These are phyloP conservation scores for Labia minor DNA, from an alignment of 2,888 invertebrate genomes.

Conservation along the genomic window DNA sequence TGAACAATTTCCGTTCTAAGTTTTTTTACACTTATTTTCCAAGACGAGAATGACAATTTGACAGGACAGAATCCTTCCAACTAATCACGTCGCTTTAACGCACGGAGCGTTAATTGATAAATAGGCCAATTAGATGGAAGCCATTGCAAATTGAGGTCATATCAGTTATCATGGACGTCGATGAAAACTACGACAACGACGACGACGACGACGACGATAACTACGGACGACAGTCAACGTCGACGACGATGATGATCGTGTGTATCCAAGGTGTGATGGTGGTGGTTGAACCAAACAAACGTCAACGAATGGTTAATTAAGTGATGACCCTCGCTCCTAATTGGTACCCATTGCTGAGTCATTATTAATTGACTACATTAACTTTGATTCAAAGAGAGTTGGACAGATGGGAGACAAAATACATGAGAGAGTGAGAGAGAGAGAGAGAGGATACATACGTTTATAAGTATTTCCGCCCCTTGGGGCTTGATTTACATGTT, in stretches of 20 bases:
- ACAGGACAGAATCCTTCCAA: neutral
- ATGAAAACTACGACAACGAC: too few relatives aligned
- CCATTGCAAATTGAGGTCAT: neutral
- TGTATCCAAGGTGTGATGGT: neutral
- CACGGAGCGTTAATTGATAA: neutral
- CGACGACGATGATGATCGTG: too few relatives aligned
- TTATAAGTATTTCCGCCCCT: neutral
- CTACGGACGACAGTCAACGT: too few relatives aligned
- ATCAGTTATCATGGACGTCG: neutral
- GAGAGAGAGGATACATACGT: neutral
- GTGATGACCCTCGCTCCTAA: neutral
- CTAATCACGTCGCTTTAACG: neutral
- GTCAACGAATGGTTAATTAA: neutral
- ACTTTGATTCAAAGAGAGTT: neutral
- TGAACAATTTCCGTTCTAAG: neutral
- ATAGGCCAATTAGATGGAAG: neutral
- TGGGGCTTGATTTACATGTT: neutral
- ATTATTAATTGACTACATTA: neutral
- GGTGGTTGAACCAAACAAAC: neutral
- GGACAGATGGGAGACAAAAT: neutral
- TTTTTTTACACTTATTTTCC: too few relatives aligned
- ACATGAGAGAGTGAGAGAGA: too few relatives aligned
- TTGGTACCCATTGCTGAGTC: neutral
- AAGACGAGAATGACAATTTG: neutral
- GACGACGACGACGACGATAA: neutral